Evolutionary conservation across 2,797 vertebrate genomes (phyloP), one percentile per base, ranked within the genome.

Genomic region (Lacerta viridis): DNA sequence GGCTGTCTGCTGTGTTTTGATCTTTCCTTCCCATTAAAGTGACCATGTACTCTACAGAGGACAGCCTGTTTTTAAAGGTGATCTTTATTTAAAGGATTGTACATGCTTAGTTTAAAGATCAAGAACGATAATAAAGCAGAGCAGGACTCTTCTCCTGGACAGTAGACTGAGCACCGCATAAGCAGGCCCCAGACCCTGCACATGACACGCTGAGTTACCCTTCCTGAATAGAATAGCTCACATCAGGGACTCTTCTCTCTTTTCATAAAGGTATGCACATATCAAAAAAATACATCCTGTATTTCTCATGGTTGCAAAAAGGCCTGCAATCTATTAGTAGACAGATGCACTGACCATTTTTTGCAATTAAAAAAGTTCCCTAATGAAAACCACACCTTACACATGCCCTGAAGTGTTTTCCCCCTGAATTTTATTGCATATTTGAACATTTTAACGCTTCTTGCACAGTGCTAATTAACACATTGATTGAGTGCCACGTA

Each of bases 381-480:
- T 78, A 92, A 90, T 39, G 82, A 87, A 92, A 90, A 33, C 25
- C 84, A 85, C 74, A 90, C 83, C 27, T 85, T 75, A 80, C 83
- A 91, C 92, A 92, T 85, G 55, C 77, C 82, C 82, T 91, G 87
- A 90, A 90, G 41, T 85, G 27, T 79, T 85, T 91, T 76, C 59
- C 15, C 50, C 50, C 85, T 75, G 91, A 3, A 74, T 36, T 93
- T 74, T 93, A 87, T 69, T 78, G 41, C 33, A 84, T 84, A 84
- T 84, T 33, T 84, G 33, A 84, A 59, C 43, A 71, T 46, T 82
- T 87, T 59, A 69, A 78, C 66, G 59, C 75, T 78, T 78, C 75
- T 78, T 29, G 46, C 64, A n/a, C 25, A 3, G 33, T 78, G 81
- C 50, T 88, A 83, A 88, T 88, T 83, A 88, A 39, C 46, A 84